Evolutionary conservation across 2,113 vertebrate genomes (phyloP), one percentile per base, ranked within the genome.

Genomic region (Limanda limanda): DNA sequence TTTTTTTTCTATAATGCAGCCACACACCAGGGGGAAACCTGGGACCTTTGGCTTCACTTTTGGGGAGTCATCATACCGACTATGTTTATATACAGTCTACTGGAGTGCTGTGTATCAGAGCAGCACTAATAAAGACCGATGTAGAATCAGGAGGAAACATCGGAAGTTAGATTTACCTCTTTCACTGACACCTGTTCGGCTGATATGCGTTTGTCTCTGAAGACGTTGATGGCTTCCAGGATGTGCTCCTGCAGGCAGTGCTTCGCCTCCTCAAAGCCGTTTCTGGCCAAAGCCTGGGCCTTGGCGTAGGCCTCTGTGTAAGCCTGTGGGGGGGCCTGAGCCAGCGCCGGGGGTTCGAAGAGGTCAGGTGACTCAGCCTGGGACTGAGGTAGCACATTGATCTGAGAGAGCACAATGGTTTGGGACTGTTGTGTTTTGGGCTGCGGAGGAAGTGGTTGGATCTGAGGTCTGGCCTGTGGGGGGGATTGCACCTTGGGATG

Each of bases 181-280:
- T 92, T 93, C 2, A 78, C 84, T 11, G 85, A 69, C 2, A 65
- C 59, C 63, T 91, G 84, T 21, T 93, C 85, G 0, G 83, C 40
- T 1, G 89, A 88, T 54, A 91, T 20, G 31, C 67, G 23, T 64
- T 91, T 93, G 24, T 91, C 82, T 59, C 89, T 86, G 69, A 94
- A 94, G 15, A 92, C 63, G 11, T 66, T 91, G 55, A 95, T 91
- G 24, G 92, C 85, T 55, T 94, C 94, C 71, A 89, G 74, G 78
- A 95, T 94, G 83, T 94, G 94, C 17, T 92, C 92, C 79, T 94
- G 92, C 48, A 95, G 90, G 72, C 93, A 93, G 76, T 92, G 91
- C 67, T 94, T 95, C 31, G 94, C 93, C 58, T 94, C 92, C 62
- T 95, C 94, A 80, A 95, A 94, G 11, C 90, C 86, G 24, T 93